phyloP scores from a whole-genome alignment of 2,113 vertebrate species.

The Microcebus jonahi region DNA sequence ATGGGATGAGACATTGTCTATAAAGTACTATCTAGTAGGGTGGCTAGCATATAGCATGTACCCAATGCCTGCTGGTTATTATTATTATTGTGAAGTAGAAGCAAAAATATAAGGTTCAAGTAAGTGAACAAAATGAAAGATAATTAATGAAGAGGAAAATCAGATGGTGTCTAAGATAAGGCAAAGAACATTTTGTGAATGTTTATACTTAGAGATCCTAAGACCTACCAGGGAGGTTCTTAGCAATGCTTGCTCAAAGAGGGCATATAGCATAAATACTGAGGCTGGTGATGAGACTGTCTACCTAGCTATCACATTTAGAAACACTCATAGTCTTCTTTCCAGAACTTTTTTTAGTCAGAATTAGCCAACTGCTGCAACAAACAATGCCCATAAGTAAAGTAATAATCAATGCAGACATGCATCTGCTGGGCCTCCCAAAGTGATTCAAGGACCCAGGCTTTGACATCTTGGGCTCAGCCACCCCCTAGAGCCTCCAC shows the following conservation, averaged over 20 bases:
- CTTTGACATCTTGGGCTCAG: background rate
- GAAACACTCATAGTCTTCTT: background rate
- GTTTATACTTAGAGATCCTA: background rate
- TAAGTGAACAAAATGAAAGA: background rate
- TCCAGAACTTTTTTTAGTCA: background rate
- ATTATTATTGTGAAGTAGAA: background rate
- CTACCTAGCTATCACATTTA: background rate
- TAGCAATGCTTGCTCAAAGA: background rate
- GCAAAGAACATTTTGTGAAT: background rate
- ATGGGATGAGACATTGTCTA: background rate
- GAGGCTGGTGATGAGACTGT: background rate
- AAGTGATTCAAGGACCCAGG: background rate
- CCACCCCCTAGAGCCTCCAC: background rate
- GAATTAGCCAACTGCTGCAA: background rate
- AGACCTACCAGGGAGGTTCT: too few relatives aligned
- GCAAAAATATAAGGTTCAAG: background rate
- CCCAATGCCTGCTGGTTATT: background rate
- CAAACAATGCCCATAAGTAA: background rate
- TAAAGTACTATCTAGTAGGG: background rate
- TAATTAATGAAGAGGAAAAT: background rate
- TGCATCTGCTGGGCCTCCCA: background rate
- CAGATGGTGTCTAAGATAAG: background rate
- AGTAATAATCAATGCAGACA: background rate
- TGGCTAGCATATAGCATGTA: background rate
- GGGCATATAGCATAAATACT: rapidly evolving